Percentiles rank a stretch among this genome's conserved stretches.
phyloP scores from a whole-genome alignment of 2,113 vertebrate genomes.

The Callochromis pleurospilus region DNA sequence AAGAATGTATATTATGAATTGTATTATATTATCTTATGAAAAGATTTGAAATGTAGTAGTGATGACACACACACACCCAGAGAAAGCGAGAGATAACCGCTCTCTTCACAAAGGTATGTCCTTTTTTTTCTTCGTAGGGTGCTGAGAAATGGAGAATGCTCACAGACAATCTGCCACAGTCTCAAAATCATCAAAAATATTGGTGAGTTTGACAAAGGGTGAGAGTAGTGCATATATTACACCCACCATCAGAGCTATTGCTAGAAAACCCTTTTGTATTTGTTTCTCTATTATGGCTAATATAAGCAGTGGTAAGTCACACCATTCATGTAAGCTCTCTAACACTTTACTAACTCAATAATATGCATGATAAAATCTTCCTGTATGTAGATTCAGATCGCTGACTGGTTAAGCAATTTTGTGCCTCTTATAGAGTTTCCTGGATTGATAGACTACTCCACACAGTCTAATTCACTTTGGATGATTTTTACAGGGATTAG shows the following conservation, averaged over 20 bases:
- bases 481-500: background rate
- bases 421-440: background rate
- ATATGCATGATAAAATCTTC: background rate
- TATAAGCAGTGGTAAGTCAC: background rate
- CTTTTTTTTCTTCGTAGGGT: slow-evolving; percentile 29
- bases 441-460: background rate
- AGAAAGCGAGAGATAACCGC: background rate
- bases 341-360: background rate
- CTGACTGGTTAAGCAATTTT: background rate
- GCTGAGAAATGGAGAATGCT: slow-evolving; percentile 45
- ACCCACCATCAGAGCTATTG: background rate
- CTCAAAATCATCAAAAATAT: slow-evolving; percentile 70
- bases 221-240: background rate
- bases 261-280: background rate
- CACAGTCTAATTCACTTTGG: background rate
- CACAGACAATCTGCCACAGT: slow-evolving; percentile 32
- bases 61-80: background rate
- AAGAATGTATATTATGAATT: background rate
- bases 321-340: background rate
- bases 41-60: background rate
- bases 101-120: background rate
- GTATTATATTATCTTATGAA: background rate
- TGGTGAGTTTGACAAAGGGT: slow-evolving; percentile 40
- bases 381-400: background rate
- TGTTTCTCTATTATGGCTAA: background rate